Evolutionary conservation across 2,888 invertebrate genomes (phyloP).

Genomic region (Dendrolimus pini): DNA sequence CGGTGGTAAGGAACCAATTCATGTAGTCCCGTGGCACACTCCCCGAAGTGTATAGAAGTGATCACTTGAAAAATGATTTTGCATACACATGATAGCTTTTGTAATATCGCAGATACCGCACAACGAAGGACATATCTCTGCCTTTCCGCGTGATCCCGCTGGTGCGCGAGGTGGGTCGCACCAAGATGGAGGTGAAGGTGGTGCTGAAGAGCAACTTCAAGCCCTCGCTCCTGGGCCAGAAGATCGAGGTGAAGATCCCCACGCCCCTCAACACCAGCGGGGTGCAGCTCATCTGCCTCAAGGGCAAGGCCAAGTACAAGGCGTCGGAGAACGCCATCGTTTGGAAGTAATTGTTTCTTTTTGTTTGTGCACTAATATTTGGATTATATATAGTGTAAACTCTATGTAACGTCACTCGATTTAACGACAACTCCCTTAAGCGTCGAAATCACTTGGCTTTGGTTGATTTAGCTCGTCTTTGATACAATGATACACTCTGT

Average conservation of each 20-base stretch:
- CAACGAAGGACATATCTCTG: conserved; percentile 99
- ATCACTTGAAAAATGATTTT: no score
- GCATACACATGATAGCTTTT: no score
- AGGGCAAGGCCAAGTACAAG: conserved; percentile 99
- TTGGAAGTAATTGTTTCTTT: conserved; percentile 84
- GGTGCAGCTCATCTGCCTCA: conserved; percentile 98
- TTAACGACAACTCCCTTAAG: no score
- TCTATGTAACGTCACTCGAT: no score
- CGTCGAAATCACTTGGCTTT: no score
- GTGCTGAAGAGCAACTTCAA: conserved; percentile 99
- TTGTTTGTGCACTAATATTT: no score
- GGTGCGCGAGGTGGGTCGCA: conserved; percentile 97
- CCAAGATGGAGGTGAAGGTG: conserved; percentile 99
- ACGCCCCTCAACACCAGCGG: conserved; percentile 99
- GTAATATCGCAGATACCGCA: conserved; percentile 86
- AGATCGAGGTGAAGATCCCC: conserved; percentile 99
- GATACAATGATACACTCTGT: no score
- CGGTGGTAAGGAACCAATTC: no score
- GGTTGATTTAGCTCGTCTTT: no score
- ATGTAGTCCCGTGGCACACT: no score
- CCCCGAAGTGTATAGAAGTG: no score
- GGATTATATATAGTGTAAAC: no score
- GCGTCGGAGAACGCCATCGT: conserved; percentile 99
- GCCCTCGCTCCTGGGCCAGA: conserved; percentile 97
- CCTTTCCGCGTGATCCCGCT: conserved; percentile 99